phyloP scores from a whole-genome alignment of 2,797 vertebrate genomes.

The Phrynocephalus vlangalii region DNA sequence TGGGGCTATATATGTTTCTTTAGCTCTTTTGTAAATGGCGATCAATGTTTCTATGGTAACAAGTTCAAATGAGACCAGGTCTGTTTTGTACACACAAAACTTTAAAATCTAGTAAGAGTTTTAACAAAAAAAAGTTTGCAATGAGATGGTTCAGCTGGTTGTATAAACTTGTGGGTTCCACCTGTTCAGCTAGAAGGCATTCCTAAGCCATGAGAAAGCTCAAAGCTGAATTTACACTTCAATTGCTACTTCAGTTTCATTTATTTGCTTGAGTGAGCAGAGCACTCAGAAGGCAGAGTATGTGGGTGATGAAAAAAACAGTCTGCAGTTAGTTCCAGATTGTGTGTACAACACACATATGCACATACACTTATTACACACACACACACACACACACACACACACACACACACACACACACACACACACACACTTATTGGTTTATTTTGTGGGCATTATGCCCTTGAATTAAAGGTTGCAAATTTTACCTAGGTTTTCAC shows the following conservation, averaged over 20 bases:
- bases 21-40: not conserved
- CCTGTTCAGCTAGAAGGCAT: slow-evolving; percentile 33
- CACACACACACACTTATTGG: no score
- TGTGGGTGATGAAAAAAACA: not conserved
- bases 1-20: not conserved
- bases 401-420: no score
- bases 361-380: no score
- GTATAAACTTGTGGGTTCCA: slow-evolving; percentile 1
- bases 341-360: no score
- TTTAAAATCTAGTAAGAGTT: slow-evolving; percentile 14
- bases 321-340: not conserved
- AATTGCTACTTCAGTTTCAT: slow-evolving; percentile 42
- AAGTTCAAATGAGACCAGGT: not conserved
- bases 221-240: slow-evolving; percentile 55
- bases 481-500: no score
- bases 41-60: not conserved
- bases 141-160: not conserved
- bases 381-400: no score
- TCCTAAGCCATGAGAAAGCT: slow-evolving; percentile 47
- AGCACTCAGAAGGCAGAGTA: not conserved
- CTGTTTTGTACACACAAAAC: not conserved
- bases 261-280: slow-evolving; percentile 35
- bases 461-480: no score
- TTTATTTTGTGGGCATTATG: no score
- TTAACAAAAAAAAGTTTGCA: slow-evolving; percentile 3